These are phyloP conservation scores for Arbacia lixula DNA, from an alignment of 53 echinoderm and acorn worm genomes.

Conservation along the genomic window DNA sequence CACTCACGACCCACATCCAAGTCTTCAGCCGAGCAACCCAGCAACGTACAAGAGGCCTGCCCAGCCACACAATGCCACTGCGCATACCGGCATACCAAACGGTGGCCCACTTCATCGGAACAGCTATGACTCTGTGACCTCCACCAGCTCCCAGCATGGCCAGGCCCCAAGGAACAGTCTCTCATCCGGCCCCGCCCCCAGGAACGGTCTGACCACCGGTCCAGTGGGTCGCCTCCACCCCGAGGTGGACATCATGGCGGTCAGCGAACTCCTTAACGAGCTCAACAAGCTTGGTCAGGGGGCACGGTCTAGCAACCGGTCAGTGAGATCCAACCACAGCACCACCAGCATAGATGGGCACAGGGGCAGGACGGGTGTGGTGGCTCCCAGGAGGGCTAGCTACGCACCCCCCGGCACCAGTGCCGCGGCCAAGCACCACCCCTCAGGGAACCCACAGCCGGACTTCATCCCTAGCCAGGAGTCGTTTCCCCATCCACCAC, in stretches of 20 bases:
- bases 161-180: not conserved
- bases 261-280: constrained; percentile 45
- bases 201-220: constrained; percentile 23
- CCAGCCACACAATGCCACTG: not conserved
- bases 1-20: not conserved
- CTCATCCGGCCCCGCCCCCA: not conserved
- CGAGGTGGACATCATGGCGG: constrained; percentile 22
- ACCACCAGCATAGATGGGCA: constrained; percentile 5
- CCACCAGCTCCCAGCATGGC: not conserved
- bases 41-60: too few species aligned
- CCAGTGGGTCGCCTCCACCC: constrained; percentile 30
- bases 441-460: constrained; percentile 18
- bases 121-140: constrained; percentile 27
- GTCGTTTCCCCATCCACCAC: not conserved
- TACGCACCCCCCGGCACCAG: not conserved
- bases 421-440: not conserved
- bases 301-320: constrained; percentile 28
- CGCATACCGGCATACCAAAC: not conserved
- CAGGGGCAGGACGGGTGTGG: not conserved
- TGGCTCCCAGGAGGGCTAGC: constrained; percentile 21
- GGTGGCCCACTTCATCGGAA: not conserved
- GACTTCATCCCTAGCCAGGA: constrained; percentile 23
- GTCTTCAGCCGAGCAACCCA: not conserved
- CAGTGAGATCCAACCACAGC: constrained; percentile 8
- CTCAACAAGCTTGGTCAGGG: constrained; percentile 44